These are phyloP conservation scores for Upupa epops DNA, from an alignment of 2,113 vertebrate species.

Conservation along the genomic window DNA sequence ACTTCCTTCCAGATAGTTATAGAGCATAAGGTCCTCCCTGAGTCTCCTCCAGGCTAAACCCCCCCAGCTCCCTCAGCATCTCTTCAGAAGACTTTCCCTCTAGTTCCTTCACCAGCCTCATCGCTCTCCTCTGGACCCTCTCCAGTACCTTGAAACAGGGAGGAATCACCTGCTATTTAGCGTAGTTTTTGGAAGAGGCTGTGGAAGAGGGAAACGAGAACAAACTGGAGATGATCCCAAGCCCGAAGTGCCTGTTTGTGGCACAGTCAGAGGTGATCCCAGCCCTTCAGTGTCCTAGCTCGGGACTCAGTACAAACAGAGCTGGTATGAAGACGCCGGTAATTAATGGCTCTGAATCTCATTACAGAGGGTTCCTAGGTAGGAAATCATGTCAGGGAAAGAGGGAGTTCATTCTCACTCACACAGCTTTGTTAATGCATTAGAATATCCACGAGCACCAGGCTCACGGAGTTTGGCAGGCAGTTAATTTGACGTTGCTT, in stretches of 20 bases:
- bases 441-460: background rate
- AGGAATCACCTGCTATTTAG: accelerated
- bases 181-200: background rate
- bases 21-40: too few species aligned
- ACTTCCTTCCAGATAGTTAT: too few species aligned
- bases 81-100: too few species aligned
- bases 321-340: background rate
- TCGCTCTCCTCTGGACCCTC: too few species aligned
- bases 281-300: background rate
- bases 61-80: too few species aligned
- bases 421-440: background rate
- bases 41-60: too few species aligned
- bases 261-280: background rate
- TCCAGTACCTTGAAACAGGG: too few species aligned
- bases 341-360: background rate
- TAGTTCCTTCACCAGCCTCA: too few species aligned
- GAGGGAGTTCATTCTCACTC: background rate
- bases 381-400: background rate
- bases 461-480: background rate
- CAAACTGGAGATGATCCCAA: background rate
- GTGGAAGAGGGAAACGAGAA: background rate
- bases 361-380: background rate
- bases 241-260: accelerated
- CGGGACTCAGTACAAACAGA: background rate
- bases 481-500: background rate